phyloP scores from a whole-genome alignment of 2,888 invertebrate species.

The Drosophila sordidapex region DNA sequence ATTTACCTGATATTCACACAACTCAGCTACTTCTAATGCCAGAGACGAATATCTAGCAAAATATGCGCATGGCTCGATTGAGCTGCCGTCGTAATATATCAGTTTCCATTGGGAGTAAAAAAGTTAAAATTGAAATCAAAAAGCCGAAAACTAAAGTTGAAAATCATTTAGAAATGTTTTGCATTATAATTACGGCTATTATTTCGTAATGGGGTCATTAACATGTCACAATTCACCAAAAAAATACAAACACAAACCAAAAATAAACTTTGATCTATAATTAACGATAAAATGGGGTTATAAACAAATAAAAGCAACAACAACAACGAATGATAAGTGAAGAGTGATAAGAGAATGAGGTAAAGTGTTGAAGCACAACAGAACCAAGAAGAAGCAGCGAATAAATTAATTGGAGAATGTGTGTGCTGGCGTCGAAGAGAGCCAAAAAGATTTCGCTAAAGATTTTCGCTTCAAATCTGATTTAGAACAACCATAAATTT shows the following conservation, averaged over 20 bases:
- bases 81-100: neutral
- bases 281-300: slow-evolving; percentile 70
- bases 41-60: neutral
- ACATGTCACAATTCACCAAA: slow-evolving; percentile 63
- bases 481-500: slow-evolving; percentile 65
- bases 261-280: slow-evolving; percentile 56
- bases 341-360: slow-evolving; percentile 50
- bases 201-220: slow-evolving; percentile 73
- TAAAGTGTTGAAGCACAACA: slow-evolving; percentile 39
- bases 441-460: slow-evolving; percentile 28
- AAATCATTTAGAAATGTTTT: slow-evolving; percentile 69
- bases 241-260: slow-evolving; percentile 19
- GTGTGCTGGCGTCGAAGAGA: slow-evolving; percentile 19
- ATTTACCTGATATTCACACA: neutral
- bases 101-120: neutral
- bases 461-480: slow-evolving; percentile 55
- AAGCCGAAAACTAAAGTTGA: slow-evolving; percentile 24
- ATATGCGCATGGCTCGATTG: neutral
- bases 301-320: slow-evolving; percentile 32
- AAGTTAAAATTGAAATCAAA: neutral
- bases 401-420: slow-evolving; percentile 57
- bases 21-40: neutral
- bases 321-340: slow-evolving; percentile 46
- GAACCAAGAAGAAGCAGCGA: neutral
- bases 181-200: slow-evolving; percentile 71